phyloP scores from a whole-genome alignment of 2,888 invertebrate genomes.

The Thecocarcelia acutangulata region DNA sequence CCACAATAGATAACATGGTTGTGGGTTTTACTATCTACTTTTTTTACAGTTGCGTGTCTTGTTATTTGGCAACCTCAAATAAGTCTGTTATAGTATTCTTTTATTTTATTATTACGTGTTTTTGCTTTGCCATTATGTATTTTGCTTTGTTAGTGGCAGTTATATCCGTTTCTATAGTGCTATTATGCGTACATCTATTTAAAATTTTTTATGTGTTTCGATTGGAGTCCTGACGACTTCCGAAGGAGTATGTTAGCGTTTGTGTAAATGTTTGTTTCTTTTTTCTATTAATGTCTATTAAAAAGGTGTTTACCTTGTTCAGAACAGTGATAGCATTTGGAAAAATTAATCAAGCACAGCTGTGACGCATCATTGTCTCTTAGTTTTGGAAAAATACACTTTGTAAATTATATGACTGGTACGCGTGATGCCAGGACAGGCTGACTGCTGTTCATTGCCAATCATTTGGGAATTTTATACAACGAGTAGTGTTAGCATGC shows the following conservation, averaged over 20 bases:
- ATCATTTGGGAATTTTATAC: constrained; percentile 49
- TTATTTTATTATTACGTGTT: constrained; percentile 28
- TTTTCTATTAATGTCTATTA: constrained; percentile 53
- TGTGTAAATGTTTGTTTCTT: background rate
- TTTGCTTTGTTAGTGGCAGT: constrained; percentile 28
- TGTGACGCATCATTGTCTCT: constrained; percentile 67
- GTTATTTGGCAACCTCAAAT: constrained; percentile 58
- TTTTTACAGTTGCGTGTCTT: constrained; percentile 61
- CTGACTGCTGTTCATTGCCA: constrained; percentile 36
- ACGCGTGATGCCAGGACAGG: constrained; percentile 21
- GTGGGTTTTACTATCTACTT: constrained; percentile 41
- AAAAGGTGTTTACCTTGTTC: constrained; percentile 54
- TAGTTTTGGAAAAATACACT: constrained; percentile 36
- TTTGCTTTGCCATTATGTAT: constrained; percentile 5
- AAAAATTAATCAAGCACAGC: constrained; percentile 72
- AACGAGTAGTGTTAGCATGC: constrained; percentile 5
- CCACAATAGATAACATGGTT: constrained; percentile 31
- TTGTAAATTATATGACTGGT: constrained; percentile 34
- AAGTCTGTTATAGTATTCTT: constrained; percentile 17
- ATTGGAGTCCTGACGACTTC: constrained; percentile 9
- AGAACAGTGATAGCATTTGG: constrained; percentile 56
- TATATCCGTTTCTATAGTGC: constrained; percentile 39
- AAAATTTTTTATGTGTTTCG: constrained; percentile 12
- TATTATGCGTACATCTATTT: constrained; percentile 55
- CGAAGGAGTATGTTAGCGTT: background rate